Evolutionary conservation across 1,140 invertebrate species (phyloP).

Genomic region (Caenorhabditis tropicalis): DNA sequence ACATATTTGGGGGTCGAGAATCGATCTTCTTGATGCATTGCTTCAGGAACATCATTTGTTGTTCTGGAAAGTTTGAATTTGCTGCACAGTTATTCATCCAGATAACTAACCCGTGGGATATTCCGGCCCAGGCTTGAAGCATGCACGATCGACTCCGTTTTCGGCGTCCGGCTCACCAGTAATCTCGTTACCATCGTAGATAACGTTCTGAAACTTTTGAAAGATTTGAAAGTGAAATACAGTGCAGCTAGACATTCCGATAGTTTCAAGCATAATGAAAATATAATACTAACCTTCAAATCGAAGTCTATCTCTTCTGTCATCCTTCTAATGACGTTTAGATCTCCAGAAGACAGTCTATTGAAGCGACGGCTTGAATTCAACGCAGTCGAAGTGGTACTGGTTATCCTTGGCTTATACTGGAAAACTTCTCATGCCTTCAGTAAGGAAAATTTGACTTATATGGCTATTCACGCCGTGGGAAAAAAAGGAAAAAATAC

Average conservation of each 20-base stretch:
- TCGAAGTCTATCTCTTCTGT: slow-evolving; percentile 37
- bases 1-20: background rate
- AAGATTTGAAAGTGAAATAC: too few species aligned
- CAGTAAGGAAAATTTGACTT: too few species aligned
- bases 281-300: background rate
- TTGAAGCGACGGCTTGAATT: background rate
- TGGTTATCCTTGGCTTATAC: background rate
- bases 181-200: slow-evolving; percentile 24
- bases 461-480: too few species aligned
- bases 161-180: background rate
- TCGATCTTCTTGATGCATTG: slow-evolving; percentile 18
- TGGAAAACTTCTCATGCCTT: too few species aligned
- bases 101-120: background rate
- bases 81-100: too few species aligned
- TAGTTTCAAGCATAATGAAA: background rate
- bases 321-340: slow-evolving; percentile 28
- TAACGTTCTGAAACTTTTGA: slow-evolving; percentile 14
- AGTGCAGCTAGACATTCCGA: too few species aligned
- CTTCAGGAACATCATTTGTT: slow-evolving; percentile 29
- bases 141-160: slow-evolving; percentile 15
- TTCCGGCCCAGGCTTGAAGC: slow-evolving; percentile 15
- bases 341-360: slow-evolving; percentile 17
- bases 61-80: background rate
- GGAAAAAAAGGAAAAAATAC: too few species aligned
- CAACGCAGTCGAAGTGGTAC: background rate